A percentile compares a stretch with the other conserved stretches of the same genome.
Conservation (phyloP, 2,888 invertebrate genomes). For the Theristus sp. region DNA sequence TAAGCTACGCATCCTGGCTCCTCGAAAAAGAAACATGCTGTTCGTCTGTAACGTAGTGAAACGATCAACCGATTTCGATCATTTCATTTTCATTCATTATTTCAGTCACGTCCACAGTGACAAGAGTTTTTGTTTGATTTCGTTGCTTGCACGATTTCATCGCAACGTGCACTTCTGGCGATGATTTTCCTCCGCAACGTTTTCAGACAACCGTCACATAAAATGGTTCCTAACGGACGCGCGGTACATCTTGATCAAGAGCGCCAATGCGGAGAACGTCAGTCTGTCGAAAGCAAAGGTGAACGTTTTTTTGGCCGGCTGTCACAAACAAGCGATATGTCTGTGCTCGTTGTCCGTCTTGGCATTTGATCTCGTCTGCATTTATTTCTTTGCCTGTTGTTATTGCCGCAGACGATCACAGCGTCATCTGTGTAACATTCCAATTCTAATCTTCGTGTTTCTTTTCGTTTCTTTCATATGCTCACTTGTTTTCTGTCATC, state of each 20-base stretch:
- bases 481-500: conserved; percentile 7
- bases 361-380: background rate
- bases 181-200: background rate
- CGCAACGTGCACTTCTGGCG: background rate
- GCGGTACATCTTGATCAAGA: conserved; percentile 84
- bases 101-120: background rate
- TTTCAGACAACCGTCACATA: conserved; percentile 30
- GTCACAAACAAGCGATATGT: background rate
- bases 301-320: background rate
- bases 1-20: no score
- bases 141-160: background rate
- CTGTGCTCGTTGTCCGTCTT: background rate
- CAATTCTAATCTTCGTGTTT: background rate
- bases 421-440: no score
- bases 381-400: background rate
- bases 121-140: background rate
- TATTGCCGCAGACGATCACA: background rate
- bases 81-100: background rate
- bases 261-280: conserved; percentile 90
- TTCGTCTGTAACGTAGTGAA: no score
- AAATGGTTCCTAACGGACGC: conserved; percentile 86
- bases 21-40: no score
- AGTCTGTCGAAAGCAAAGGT: conserved; percentile 68
- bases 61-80: no score
- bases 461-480: background rate